These are phyloP conservation scores for Caenorhabditis briggsae DNA, from an alignment of 1,140 invertebrate species.

Conservation along the genomic window DNA sequence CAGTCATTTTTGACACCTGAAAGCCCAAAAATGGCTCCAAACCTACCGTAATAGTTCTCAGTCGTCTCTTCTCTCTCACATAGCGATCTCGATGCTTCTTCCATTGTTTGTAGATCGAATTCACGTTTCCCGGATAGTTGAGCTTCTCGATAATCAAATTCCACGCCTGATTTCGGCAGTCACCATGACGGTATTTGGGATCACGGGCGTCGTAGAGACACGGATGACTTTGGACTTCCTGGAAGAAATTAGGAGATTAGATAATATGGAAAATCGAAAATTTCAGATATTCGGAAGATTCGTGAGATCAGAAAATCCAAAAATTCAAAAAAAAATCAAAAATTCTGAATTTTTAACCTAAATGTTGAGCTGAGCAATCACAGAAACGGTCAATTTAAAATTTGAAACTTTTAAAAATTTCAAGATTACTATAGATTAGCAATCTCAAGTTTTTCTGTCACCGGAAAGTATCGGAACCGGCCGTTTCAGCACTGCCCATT, in stretches of 20 bases:
- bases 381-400: too few relatives aligned
- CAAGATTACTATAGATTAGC: too few relatives aligned
- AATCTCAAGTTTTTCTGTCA: too few relatives aligned
- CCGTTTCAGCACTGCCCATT: too few relatives aligned
- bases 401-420: too few relatives aligned
- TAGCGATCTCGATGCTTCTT: slow-evolving; percentile 67
- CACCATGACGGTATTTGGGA: slow-evolving; percentile 65
- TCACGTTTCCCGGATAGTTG: slow-evolving; percentile 58
- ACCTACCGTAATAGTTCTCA: slow-evolving; percentile 19
- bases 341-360: too few relatives aligned
- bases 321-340: too few relatives aligned
- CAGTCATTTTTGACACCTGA: neutral
- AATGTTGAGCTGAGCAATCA: too few relatives aligned
- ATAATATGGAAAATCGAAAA: too few relatives aligned
- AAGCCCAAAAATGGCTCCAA: neutral
- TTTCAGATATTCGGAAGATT: too few relatives aligned
- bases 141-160: slow-evolving; percentile 60
- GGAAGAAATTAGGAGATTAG: neutral
- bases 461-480: too few relatives aligned
- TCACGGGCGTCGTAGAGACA: slow-evolving; percentile 66
- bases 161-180: slow-evolving; percentile 65
- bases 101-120: slow-evolving; percentile 67
- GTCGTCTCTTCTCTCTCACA: slow-evolving; percentile 63
- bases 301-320: too few relatives aligned
- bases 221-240: slow-evolving; percentile 64